Percentiles rank a stretch among this genome's conserved stretches.
These are phyloP conservation scores for Agonopterix heracliana DNA, from an alignment of 2,888 invertebrate genomes.

Conservation along the genomic window DNA sequence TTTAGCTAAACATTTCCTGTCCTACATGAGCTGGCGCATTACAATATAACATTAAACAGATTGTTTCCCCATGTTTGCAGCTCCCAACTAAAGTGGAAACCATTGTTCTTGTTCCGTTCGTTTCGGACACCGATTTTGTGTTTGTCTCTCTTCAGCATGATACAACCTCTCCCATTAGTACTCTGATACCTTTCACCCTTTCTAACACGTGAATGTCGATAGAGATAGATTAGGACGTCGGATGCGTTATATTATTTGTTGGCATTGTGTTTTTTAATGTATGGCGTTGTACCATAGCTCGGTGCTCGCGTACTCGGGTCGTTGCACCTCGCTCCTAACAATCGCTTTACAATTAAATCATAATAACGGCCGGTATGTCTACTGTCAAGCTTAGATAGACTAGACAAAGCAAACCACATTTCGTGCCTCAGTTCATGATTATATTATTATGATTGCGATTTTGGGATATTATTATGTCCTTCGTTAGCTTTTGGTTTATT, in stretches of 20 bases:
- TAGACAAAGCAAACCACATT: neutral
- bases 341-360: slow-evolving; percentile 23
- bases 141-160: slow-evolving; percentile 15
- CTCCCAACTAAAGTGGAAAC: neutral
- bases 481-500: no score
- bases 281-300: slow-evolving; percentile 5
- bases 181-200: neutral
- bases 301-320: slow-evolving; percentile 11
- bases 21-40: no score
- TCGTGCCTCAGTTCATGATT: no score
- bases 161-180: slow-evolving; percentile 2
- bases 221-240: no score
- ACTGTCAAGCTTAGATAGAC: neutral
- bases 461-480: no score
- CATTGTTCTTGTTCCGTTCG: slow-evolving; percentile 38
- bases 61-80: neutral
- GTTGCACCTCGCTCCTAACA: slow-evolving; percentile 18
- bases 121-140: slow-evolving; percentile 36
- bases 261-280: slow-evolving; percentile 10
- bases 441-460: no score
- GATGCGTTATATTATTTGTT: slow-evolving; percentile 1
- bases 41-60: neutral
- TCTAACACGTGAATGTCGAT: neutral
- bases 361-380: slow-evolving; percentile 5
- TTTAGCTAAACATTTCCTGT: no score